Percentiles rank a stretch among this genome's conserved stretches.
phyloP scores from a whole-genome alignment of 1,140 invertebrate species.

The Philotrypesis tridentata region DNA sequence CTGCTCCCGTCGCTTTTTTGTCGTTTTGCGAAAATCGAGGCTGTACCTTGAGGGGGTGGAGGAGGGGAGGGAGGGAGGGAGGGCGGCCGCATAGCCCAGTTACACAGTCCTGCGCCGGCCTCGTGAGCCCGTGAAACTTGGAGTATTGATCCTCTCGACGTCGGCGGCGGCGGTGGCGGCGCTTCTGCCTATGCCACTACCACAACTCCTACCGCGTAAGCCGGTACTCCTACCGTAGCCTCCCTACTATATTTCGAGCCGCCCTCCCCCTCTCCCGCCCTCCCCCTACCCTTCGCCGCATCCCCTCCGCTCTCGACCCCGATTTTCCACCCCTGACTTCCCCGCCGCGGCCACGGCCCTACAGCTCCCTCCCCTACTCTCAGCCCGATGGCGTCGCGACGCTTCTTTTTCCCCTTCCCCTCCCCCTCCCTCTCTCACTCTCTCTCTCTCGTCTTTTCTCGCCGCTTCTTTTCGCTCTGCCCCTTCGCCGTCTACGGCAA shows the following conservation, averaged over 20 bases:
- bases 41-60: slow-evolving; percentile 50
- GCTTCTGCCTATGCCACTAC: slow-evolving; percentile 2
- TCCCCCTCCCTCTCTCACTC: not conserved
- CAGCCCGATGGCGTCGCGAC: too few relatives aligned
- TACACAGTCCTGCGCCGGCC: slow-evolving; percentile 45
- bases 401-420: not conserved
- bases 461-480: not conserved
- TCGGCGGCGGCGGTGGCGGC: not conserved
- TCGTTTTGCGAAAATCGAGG: slow-evolving; percentile 54
- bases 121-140: slow-evolving; percentile 33
- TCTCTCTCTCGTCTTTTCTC: not conserved
- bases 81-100: slow-evolving; percentile 57
- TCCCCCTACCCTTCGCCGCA: not conserved
- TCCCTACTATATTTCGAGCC: not conserved
- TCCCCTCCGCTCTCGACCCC: not conserved
- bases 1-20: too few relatives aligned
- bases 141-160: slow-evolving; percentile 35
- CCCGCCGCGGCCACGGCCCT: not conserved
- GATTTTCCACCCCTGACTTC: not conserved
- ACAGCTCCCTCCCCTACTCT: not conserved
- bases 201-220: not conserved
- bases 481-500: too few relatives aligned
- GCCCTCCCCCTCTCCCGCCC: not conserved
- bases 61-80: too few relatives aligned
- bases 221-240: not conserved